phyloP scores from a whole-genome alignment of 2,797 vertebrate genomes.

The Microctenopoma steveboyesi region DNA sequence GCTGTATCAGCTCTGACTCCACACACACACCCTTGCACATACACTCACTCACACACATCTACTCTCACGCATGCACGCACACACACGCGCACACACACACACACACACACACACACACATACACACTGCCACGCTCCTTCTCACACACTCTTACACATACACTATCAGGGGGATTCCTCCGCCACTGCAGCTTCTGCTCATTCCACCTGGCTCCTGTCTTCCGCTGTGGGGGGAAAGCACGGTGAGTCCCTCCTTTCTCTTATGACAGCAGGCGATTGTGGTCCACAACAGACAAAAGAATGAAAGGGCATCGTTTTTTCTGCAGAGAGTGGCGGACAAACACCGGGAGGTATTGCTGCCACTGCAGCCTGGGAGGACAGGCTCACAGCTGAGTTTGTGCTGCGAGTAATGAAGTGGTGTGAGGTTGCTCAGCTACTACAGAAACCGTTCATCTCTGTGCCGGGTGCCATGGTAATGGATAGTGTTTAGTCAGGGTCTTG shows the following conservation, averaged over 20 bases:
- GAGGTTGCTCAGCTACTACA: constrained; percentile 67
- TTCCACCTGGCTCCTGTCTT: constrained; percentile 67
- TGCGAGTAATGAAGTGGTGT: constrained; percentile 57
- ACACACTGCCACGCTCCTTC: constrained; percentile 45
- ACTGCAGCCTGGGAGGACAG: constrained; percentile 65
- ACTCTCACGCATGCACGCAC: constrained; percentile 20
- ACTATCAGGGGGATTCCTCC: constrained; percentile 78
- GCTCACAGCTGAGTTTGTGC: constrained; percentile 67
- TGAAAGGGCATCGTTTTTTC: constrained; percentile 42
- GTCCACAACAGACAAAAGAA: constrained; percentile 70
- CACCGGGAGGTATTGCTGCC: constrained; percentile 55
- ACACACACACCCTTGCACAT: constrained; percentile 18
- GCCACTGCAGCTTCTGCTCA: constrained; percentile 65
- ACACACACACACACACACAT: constrained; percentile 20
- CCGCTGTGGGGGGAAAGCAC: constrained; percentile 40
- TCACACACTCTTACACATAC: constrained; percentile 77
- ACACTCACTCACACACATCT: constrained; percentile 28
- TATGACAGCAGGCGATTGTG: constrained; percentile 60
- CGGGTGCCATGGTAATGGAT: constrained; percentile 66
- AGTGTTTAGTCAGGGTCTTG: constrained; percentile 44
- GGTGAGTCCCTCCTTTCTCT: constrained; percentile 74
- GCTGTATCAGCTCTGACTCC: constrained; percentile 78
- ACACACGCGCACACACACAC: constrained; percentile 13
- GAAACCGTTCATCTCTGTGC: constrained; percentile 62
- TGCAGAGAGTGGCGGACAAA: constrained; percentile 51